These are phyloP conservation scores for Amblyopsis hoosieri DNA, from an alignment of 2,797 vertebrate genomes.

Conservation along the genomic window DNA sequence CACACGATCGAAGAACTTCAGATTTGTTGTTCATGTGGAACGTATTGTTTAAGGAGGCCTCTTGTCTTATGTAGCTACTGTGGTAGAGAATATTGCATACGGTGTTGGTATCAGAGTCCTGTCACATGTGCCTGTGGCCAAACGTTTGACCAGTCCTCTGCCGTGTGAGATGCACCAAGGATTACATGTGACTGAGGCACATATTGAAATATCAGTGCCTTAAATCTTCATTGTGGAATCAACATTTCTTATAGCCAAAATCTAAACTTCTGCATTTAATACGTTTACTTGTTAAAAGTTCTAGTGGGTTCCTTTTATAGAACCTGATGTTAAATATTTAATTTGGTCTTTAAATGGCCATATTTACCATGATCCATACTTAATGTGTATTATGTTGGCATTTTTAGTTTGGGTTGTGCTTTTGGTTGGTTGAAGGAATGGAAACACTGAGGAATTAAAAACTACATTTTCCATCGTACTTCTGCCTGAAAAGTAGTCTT, in stretches of 20 bases:
- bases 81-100: constrained; percentile 51
- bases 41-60: constrained; percentile 32
- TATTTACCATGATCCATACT: constrained; percentile 12
- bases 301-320: constrained; percentile 5
- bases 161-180: constrained; percentile 41
- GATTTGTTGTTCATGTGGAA: constrained; percentile 47
- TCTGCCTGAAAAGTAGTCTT: no score
- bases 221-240: constrained; percentile 25
- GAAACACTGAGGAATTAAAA: no score
- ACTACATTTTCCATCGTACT: no score
- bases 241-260: constrained; percentile 4
- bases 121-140: constrained; percentile 66
- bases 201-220: constrained; percentile 47
- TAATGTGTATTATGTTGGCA: background rate
- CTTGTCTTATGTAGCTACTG: constrained; percentile 71
- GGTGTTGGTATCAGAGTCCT: constrained; percentile 67
- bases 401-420: background rate
- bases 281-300: constrained; percentile 5
- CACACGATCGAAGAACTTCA: background rate
- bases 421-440: background rate
- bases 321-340: background rate
- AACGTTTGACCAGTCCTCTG: constrained; percentile 46
- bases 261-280: constrained; percentile 34
- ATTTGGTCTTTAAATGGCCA: constrained; percentile 20
- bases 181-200: constrained; percentile 22